These are phyloP conservation scores for Crotalus helleri DNA, from an alignment of 2,113 vertebrate genomes.

Conservation along the genomic window DNA sequence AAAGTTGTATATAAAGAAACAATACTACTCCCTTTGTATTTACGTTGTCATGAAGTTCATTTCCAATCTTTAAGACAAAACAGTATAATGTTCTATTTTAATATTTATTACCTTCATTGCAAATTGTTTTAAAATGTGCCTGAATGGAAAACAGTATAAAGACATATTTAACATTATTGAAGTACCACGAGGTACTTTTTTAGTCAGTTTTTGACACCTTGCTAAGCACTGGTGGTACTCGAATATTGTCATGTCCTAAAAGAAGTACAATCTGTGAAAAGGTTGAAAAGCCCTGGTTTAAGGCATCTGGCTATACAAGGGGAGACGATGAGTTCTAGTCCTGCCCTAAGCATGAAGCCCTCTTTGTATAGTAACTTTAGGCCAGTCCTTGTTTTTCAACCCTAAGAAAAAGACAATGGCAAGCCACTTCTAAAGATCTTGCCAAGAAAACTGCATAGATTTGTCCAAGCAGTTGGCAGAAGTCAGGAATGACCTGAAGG, in stretches of 20 bases:
- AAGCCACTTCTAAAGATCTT: neutral
- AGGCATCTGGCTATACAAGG: neutral
- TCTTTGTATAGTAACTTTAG: neutral
- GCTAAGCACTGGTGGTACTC: too few species aligned
- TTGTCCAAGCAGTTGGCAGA: neutral
- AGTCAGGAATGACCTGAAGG: neutral
- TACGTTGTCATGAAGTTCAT: neutral
- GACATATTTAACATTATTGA: neutral
- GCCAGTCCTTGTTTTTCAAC: neutral
- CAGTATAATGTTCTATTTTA: neutral
- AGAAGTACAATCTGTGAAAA: too few species aligned
- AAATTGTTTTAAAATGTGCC: neutral
- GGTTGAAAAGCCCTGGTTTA: neutral
- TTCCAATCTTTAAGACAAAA: conserved; percentile 24
- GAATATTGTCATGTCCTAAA: too few species aligned
- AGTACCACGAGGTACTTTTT: neutral
- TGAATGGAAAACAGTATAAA: neutral
- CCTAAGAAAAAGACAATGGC: neutral
- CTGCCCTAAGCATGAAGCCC: neutral
- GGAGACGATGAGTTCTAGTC: neutral
- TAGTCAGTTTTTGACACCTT: too few species aligned
- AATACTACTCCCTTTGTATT: neutral
- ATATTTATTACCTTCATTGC: neutral
- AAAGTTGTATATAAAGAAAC: neutral
- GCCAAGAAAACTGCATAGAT: neutral